Base-by-base conservation (phyloP, 2,888 invertebrate genomes). In the Diloba caeruleocephala region DNA sequence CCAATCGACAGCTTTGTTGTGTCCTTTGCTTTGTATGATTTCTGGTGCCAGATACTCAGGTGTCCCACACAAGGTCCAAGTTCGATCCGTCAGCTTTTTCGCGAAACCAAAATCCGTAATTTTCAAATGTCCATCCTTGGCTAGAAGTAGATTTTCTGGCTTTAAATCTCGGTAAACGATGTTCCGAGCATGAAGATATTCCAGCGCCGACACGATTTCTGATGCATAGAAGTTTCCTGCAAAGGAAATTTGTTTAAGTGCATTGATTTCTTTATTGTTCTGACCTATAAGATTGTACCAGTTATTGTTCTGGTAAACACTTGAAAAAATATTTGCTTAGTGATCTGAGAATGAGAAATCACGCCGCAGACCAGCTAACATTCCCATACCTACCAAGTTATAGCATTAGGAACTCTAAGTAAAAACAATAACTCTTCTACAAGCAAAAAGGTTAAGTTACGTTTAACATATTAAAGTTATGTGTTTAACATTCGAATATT, bases 41-140 rank as follows among this genome's bases (percentile, higher is more conserved):
- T 99, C 99, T 9, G 98, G 98, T 34, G 99, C 99, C 63, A 99
- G 94, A 89, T 99, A 99, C 88, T 99, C 99, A 0, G 99, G 99
- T 0, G 99, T 99, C 0, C 99, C 99, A 84, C 99, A 99, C 36
- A 99, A 88, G 0, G 98, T 99, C 98, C 98, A 99, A 48, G 99
- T 99, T 75, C 99, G 96, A 87, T 99, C 99, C 1, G 96, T 96
- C 36, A 99, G 92, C 79, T 97, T 97, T 90, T 99, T 99, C 33
- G 99, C 98, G 85, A 99, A 99, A 8, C 99, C 99, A 84, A 99
- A 99, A 87, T 99, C 99, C 6, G 99, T 99, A 76, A 99, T 98
- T 92, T 99, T 99, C 78, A 99, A 90, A 87, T 99, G 99, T 0
- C 99, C 99, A 74, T 98, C 97, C 67, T 95, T 95, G 78, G 98